Evolutionary conservation across 2,797 vertebrate genomes (phyloP).

Genomic region (Morelia viridis): DNA sequence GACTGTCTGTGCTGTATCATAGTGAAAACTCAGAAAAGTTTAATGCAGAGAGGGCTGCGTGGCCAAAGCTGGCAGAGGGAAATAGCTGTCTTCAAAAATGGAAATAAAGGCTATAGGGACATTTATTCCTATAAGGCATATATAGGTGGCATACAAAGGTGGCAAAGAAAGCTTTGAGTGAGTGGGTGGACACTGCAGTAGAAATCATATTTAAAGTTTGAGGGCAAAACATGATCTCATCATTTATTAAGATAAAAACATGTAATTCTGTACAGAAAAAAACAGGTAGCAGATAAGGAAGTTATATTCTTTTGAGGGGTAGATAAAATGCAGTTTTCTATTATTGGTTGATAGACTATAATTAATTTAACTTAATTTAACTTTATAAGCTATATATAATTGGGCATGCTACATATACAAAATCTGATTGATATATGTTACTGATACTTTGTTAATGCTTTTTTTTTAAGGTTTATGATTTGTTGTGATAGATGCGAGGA

Average conservation of each 20-base stretch:
- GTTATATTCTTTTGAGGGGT: background rate
- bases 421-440: background rate
- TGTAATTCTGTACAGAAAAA: background rate
- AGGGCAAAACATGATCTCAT: background rate
- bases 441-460: conserved; percentile 1
- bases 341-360: background rate
- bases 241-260: background rate
- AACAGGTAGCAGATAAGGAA: background rate
- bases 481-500: conserved; percentile 91
- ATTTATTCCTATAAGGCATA: background rate
- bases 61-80: background rate
- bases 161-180: background rate
- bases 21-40: background rate
- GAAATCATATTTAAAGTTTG: background rate
- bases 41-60: background rate
- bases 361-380: background rate
- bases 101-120: background rate
- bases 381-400: background rate
- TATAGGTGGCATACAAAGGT: background rate
- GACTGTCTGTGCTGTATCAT: background rate
- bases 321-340: background rate
- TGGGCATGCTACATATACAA: background rate
- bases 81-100: background rate
- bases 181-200: background rate
- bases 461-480: conserved; percentile 88